Percentiles rank a stretch among this genome's conserved stretches.
Evolutionary conservation across 2,888 invertebrate species (phyloP).

Genomic region (Oxycera nigricornis): DNA sequence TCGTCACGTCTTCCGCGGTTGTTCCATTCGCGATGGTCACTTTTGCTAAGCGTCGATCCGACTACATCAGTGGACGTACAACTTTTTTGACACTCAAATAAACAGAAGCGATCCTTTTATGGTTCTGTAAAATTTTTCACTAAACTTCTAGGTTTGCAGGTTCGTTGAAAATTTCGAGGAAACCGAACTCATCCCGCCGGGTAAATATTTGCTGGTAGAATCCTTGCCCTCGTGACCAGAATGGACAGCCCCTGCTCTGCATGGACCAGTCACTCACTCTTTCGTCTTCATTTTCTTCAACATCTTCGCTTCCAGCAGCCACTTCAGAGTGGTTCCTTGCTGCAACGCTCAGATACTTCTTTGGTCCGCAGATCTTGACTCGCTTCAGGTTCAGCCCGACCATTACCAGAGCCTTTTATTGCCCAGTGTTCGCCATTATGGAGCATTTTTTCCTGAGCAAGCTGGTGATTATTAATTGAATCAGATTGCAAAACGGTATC

Average conservation of each 20-base stretch:
- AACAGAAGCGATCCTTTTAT: no score
- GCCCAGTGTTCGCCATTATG: constrained; percentile 15
- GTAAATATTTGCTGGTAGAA: no score
- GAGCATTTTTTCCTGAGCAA: constrained; percentile 17
- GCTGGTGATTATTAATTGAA: constrained; percentile 39
- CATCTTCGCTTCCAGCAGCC: constrained; percentile 1
- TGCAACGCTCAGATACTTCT: neutral
- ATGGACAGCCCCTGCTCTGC: neutral
- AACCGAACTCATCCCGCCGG: no score
- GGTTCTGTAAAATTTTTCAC: no score
- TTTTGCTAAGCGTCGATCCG: neutral
- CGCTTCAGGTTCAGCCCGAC: constrained; percentile 3
- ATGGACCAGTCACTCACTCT: neutral
- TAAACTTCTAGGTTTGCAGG: no score
- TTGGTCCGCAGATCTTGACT: neutral
- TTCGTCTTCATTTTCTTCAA: neutral
- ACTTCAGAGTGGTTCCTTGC: neutral
- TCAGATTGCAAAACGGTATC: constrained; percentile 40
- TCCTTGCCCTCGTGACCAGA: no score
- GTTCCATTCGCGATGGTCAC: constrained; percentile 13
- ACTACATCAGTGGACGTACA: neutral
- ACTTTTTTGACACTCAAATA: no score
- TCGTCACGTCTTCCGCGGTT: constrained; percentile 32
- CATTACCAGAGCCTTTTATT: constrained; percentile 26
- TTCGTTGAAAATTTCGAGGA: no score